These are phyloP conservation scores for Hyaena hyaena DNA, from an alignment of 2,113 vertebrate species.

Conservation along the genomic window DNA sequence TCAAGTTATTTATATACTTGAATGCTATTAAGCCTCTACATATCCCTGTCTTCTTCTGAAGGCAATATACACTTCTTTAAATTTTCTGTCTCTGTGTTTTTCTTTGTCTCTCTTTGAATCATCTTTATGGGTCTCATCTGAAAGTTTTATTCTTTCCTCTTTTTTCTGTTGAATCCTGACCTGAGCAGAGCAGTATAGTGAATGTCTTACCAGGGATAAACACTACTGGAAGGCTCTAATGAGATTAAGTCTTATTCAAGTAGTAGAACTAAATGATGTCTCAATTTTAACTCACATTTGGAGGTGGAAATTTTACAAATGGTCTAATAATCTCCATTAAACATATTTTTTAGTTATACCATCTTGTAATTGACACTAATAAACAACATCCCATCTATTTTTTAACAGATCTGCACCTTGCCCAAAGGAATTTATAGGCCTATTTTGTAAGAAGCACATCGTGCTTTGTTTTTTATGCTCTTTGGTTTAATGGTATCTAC, in stretches of 20 bases:
- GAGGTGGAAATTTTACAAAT: background rate
- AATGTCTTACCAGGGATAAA: background rate
- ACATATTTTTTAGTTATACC: background rate
- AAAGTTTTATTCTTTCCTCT: slow-evolving; percentile 3
- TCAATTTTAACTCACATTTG: slow-evolving; percentile 22
- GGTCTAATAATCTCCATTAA: background rate
- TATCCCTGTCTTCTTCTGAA: slow-evolving; percentile 23
- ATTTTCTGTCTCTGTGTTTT: background rate
- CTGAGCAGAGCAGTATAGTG: background rate
- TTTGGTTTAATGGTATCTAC: slow-evolving; percentile 7
- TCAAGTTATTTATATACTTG: background rate
- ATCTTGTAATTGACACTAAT: slow-evolving; percentile 5
- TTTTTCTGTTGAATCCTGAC: background rate
- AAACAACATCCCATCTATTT: slow-evolving; percentile 38
- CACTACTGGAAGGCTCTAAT: background rate
- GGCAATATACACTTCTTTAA: background rate
- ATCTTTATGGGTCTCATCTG: background rate
- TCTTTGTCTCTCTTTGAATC: background rate
- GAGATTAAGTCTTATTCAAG: background rate
- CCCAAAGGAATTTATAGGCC: background rate
- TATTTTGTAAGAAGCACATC: background rate
- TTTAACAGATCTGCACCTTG: background rate
- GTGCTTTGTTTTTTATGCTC: slow-evolving; percentile 9
- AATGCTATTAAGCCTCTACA: background rate
- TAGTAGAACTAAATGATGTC: background rate